Conservation (phyloP, 2,113 vertebrate genomes). For the Irena cyanogastra region DNA sequence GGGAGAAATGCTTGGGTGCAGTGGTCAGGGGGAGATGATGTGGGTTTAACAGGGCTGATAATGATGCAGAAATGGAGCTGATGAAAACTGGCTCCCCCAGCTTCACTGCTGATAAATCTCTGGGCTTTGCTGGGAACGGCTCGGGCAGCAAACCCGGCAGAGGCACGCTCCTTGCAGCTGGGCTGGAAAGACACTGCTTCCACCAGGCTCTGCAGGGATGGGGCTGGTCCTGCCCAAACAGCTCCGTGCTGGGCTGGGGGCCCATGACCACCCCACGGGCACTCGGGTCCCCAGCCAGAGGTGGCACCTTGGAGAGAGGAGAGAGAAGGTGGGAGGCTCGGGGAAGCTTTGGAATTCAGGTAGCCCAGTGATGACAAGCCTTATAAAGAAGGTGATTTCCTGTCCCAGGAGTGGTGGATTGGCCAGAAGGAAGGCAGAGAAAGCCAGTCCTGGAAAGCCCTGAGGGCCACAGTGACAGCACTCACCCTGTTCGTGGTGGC, state of each 20-base stretch:
- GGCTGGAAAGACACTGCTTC: background rate
- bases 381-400: background rate
- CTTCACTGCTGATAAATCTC: background rate
- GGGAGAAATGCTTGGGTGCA: background rate
- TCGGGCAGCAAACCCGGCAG: background rate
- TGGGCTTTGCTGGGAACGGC: background rate
- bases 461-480: background rate
- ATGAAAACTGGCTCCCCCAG: background rate
- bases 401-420: background rate
- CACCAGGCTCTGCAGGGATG: background rate
- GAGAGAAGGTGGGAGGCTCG: background rate
- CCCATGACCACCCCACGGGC: accelerated
- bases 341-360: background rate
- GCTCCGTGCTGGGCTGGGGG: background rate
- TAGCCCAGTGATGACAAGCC: background rate
- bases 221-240: background rate
- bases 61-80: background rate
- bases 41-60: background rate
- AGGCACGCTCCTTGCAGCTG: background rate
- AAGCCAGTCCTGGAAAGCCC: background rate
- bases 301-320: background rate
- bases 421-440: background rate
- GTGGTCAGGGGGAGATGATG: background rate
- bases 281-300: background rate
- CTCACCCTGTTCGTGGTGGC: accelerated